Evolutionary conservation across 2,113 vertebrate genomes (phyloP), one percentile per base, ranked within the genome.

Genomic region (Rousettus leschenaultii): DNA sequence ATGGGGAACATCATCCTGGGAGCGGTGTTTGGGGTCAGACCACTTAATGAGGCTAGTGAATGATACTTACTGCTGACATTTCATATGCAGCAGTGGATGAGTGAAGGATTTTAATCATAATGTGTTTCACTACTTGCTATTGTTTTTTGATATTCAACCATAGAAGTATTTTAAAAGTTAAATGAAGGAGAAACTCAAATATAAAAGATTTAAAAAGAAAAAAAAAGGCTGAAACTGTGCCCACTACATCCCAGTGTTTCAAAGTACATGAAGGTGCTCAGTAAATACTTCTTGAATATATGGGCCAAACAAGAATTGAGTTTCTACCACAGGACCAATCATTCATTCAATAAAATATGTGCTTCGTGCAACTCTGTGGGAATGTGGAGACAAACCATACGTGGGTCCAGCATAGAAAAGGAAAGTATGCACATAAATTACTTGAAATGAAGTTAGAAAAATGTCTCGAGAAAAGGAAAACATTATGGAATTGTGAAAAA

Each of bases 21-120:
- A 98, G 99, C 6, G 99, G 99, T 24, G 99, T 99, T 96, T 99
- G 99, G 95, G 99, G 99, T 97, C 99, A 99, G 95, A 99, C 99
- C 10, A 99, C 99, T 0, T 99, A 99, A 98, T 83, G n/a, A 91
- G 68, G 95, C 96, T 94, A 94, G 86, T 91, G 70, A 93, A 82
- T 95, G 88, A 66, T 3, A 16, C 80, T 96, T 80, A 96, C 59
- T 98, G 86, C 89, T 97, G 97, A 86, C 68, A 66, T 97, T 98
- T 97, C 94, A 86, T 94, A 97, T 95, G 95, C 95, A 45, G 94
- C 96, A 98, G 98, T 94, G 97, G 94, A 96, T 96, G 82, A 98
- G 93, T 97, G 97, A 98, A 98, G 97, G 95, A 97, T 97, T 98
- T 70, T 87, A 95, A 85, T 94, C 90, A 94, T 96, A 93, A 93